phyloP scores from a whole-genome alignment of 30 jellyfish, hydroid and myxozoan genomes.

The Hydra vulgaris region DNA sequence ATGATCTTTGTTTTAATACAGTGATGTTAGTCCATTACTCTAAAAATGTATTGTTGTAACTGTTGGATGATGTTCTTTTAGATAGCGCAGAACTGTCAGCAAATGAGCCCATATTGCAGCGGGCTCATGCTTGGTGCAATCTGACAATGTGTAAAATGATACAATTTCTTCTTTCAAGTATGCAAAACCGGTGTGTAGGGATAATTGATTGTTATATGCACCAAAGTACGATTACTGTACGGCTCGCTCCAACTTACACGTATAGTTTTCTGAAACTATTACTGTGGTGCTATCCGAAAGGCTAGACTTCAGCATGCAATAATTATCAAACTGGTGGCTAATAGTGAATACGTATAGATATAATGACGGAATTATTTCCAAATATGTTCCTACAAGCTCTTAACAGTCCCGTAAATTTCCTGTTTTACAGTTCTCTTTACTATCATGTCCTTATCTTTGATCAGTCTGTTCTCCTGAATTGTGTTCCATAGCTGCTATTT shows the following conservation, averaged over 20 bases:
- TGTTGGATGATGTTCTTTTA: too few relatives aligned
- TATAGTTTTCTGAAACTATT: not conserved
- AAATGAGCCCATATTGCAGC: too few relatives aligned
- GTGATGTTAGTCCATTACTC: too few relatives aligned
- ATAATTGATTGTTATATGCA: not conserved
- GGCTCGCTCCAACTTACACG: not conserved
- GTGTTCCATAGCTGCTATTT: too few relatives aligned
- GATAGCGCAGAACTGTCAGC: too few relatives aligned
- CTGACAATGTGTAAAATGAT: not conserved
- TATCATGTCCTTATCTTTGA: too few relatives aligned
- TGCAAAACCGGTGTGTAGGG: not conserved
- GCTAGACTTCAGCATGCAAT: not conserved
- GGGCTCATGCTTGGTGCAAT: too few relatives aligned
- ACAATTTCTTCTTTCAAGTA: not conserved
- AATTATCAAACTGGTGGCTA: too few relatives aligned
- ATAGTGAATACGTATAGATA: not conserved
- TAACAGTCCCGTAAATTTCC: not conserved
- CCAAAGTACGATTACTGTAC: not conserved
- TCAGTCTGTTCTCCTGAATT: too few relatives aligned
- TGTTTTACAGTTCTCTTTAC: not conserved
- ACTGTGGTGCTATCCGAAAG: too few relatives aligned
- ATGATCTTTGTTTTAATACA: too few relatives aligned
- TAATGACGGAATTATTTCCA: not conserved
- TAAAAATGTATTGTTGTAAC: too few relatives aligned
- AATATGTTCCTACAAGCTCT: not conserved